Conservation (phyloP, 2,113 vertebrate genomes). For the Neogale vison region DNA sequence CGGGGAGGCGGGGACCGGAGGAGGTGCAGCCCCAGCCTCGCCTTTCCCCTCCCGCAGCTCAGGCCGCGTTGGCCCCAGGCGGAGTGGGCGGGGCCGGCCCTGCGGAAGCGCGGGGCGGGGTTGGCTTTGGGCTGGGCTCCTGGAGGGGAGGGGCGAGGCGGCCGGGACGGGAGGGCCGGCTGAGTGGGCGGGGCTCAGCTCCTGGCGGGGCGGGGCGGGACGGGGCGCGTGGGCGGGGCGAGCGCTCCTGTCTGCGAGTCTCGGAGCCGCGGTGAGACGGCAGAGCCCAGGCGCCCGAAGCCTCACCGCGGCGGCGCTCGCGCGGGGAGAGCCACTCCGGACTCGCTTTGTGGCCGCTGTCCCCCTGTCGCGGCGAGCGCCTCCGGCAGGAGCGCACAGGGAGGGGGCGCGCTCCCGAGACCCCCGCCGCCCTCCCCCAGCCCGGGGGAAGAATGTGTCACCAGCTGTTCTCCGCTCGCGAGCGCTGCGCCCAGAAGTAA, state of each 20-base stretch:
- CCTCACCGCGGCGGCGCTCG: background rate
- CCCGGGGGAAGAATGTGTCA: slow-evolving; percentile 62
- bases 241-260: background rate
- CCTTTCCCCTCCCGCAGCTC: fast-evolving
- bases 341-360: background rate
- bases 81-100: background rate
- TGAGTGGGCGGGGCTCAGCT: background rate
- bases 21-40: fast-evolving
- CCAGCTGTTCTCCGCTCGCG: slow-evolving; percentile 61
- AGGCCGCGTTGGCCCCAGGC: fast-evolving
- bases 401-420: background rate
- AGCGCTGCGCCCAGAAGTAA: slow-evolving; percentile 62
- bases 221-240: background rate
- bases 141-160: background rate
- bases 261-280: background rate
- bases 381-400: background rate
- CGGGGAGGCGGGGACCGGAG: background rate
- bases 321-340: background rate
- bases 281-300: background rate
- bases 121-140: background rate
- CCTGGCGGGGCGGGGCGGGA: background rate
- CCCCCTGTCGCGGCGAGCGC: background rate
- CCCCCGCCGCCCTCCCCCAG: background rate
- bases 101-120: background rate
- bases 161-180: background rate